Evolutionary conservation across 2,797 vertebrate genomes (phyloP), one percentile per base, ranked within the genome.

Genomic region (Gymnodraco acuticeps): DNA sequence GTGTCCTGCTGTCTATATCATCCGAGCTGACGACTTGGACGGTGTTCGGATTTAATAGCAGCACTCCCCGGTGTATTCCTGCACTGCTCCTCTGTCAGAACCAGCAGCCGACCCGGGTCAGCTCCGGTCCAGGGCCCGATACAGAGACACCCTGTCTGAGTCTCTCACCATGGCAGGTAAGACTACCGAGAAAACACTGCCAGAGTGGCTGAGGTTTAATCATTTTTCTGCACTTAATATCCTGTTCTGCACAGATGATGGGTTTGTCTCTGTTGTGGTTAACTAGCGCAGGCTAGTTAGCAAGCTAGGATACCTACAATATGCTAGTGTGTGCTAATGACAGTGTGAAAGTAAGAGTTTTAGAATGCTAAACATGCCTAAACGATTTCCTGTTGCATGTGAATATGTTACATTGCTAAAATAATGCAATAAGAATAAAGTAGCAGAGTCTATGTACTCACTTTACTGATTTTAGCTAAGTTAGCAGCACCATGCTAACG

Each of bases 91-190:
- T 52, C 73, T 80, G 70, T 75, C 91, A 78, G 87, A 93, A 86
- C 83, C 86, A 53, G 59, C 78, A 66, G 54, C 82, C 82, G 74
- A 88, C 72, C 89, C 82, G 86, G 85, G 85, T 89, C 87, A 85
- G 75, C 74, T 87, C 64, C 70, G 62, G 72, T 55, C 77, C 78
- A 67, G 86, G 93, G 87, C 90, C 93, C 46, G 84, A 88, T 56
- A 48, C 87, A 83, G 42, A 77, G 63, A 83, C 10, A 48, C 62
- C 56, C 70, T 56, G 68, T 77, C 75, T 8, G 59, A 83, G 80
- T 46, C 64, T 46, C 80, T 83, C 91, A 82, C 77, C 81, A 94
- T 94, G 93, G 93, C 93, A 94, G 94, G 94, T 95, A 93, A 92
- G 80, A 59, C 0, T 2, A 11, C 1, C 46, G 0, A 31, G 5